phyloP scores from a whole-genome alignment of 2,888 invertebrate species.

The Apamea sordens region DNA sequence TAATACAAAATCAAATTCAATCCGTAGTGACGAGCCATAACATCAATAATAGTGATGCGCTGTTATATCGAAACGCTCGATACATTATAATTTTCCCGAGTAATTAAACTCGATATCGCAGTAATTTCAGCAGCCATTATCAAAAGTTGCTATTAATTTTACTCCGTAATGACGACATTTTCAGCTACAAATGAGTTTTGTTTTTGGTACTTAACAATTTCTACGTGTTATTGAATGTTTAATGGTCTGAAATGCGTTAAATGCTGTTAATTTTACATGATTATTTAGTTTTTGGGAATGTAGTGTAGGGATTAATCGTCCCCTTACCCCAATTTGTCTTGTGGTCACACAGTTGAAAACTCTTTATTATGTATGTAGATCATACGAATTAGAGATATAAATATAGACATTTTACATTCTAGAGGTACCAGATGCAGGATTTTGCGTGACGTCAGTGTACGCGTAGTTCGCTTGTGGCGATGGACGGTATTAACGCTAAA shows the following conservation, averaged over 20 bases:
- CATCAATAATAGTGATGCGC: conserved; percentile 38
- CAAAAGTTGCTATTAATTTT: conserved; percentile 54
- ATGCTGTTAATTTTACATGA: conserved; percentile 3
- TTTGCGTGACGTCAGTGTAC: too few relatives aligned
- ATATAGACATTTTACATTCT: neutral
- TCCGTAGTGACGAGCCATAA: conserved; percentile 7
- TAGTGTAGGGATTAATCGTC: neutral
- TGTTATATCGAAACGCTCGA: conserved; percentile 47
- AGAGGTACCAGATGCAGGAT: too few relatives aligned
- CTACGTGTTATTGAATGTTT: conserved; percentile 39
- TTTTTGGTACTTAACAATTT: conserved; percentile 33
- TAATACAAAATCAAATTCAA: conserved; percentile 15
- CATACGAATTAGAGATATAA: neutral
- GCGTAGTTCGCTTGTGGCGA: too few relatives aligned
- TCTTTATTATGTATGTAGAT: too few relatives aligned
- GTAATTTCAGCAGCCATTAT: conserved; percentile 65
- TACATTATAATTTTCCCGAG: conserved; percentile 57
- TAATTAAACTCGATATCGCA: conserved; percentile 74
- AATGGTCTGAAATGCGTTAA: conserved; percentile 36
- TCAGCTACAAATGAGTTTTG: conserved; percentile 54
- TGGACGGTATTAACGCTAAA: neutral
- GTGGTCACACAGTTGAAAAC: neutral
- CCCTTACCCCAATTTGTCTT: neutral
- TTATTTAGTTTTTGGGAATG: neutral
- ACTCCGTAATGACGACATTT: conserved; percentile 49